phyloP scores from a whole-genome alignment of 2,113 vertebrate genomes.

The Ciconia stormi region DNA sequence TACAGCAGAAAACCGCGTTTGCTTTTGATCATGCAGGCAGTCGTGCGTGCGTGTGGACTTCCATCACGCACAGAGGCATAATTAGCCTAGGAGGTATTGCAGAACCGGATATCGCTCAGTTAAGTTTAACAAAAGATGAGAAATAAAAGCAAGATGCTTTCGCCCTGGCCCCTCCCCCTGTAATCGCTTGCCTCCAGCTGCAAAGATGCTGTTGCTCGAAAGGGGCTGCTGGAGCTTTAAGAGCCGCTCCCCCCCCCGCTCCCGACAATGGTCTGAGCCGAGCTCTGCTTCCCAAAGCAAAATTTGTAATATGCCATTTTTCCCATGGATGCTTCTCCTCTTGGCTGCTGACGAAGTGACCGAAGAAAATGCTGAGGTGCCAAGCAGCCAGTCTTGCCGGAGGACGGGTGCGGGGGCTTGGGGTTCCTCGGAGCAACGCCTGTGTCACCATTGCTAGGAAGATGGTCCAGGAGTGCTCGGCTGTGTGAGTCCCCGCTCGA shows the following conservation, averaged over 20 bases:
- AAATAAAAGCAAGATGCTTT: constrained; percentile 27
- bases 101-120: background rate
- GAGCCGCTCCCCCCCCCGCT: constrained; percentile 77
- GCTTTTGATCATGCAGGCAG: background rate
- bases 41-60: background rate
- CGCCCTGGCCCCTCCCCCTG: background rate
- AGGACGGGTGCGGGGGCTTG: constrained; percentile 48
- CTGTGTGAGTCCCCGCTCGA: constrained; percentile 70
- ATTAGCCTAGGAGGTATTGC: background rate
- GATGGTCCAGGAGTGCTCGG: constrained; percentile 71
- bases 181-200: constrained; percentile 28
- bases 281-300: constrained; percentile 89
- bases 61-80: background rate
- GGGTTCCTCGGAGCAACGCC: constrained; percentile 59
- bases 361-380: constrained; percentile 75
- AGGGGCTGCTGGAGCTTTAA: constrained; percentile 88
- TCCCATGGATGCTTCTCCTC: constrained; percentile 79
- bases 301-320: constrained; percentile 95
- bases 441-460: constrained; percentile 69
- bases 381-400: constrained; percentile 49
- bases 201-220: constrained; percentile 54
- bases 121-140: constrained; percentile 19
- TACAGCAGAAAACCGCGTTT: background rate
- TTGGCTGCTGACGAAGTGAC: constrained; percentile 72
- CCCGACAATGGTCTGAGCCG: constrained; percentile 91